Evolutionary conservation across 2,113 vertebrate genomes (phyloP), one percentile per base, ranked within the genome.

Genomic region (Caretta caretta): DNA sequence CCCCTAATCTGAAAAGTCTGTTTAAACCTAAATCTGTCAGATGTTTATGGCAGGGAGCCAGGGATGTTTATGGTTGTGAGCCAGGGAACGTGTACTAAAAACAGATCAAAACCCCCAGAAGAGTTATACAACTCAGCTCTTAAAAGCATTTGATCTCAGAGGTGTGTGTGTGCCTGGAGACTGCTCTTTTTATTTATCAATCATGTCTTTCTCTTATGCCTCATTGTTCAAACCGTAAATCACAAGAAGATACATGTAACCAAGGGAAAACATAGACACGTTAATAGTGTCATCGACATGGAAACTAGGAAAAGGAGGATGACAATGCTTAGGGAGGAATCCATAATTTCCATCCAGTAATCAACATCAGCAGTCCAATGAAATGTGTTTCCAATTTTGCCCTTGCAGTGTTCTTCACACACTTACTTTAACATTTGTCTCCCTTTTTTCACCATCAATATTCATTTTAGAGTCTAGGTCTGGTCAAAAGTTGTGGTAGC

Each of bases 181-280:
- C 83, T 53, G 65, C 35, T 92, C 75, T 49, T 90, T 59, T 38
- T 85, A 57, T 76, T 96, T 86, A 46, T 22, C 48, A 72, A 78
- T 84, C 19, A 8, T 11, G 84, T 87, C 2, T 78, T 81, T 93
- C 79, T 76, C 51, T 84, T 59, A 48, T 3, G 0, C 42, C 54
- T 94, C 84, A 35, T 83, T 95, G 90, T 88, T 84, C 90, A 93
- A 95, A 69, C 69, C 9, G 27, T 84, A 38, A 93, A 93, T 94
- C 89, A 69, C 69, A 91, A 94, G 96, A 94, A 96, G 76, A 54
- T 31, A 10, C 24, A 81, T 49, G 83, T 86, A 93, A 2, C 35
- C 51, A 88, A 42, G 57, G 54, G 72, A 53, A 95, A 93, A 80
- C 86, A 69, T 10, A 72, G 90, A 50, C 83, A 69, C 79, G 5